Evolutionary conservation across 2,888 invertebrate species (phyloP), one percentile per base, ranked within the genome.

Genomic region (Mellilla xanthometata): DNA sequence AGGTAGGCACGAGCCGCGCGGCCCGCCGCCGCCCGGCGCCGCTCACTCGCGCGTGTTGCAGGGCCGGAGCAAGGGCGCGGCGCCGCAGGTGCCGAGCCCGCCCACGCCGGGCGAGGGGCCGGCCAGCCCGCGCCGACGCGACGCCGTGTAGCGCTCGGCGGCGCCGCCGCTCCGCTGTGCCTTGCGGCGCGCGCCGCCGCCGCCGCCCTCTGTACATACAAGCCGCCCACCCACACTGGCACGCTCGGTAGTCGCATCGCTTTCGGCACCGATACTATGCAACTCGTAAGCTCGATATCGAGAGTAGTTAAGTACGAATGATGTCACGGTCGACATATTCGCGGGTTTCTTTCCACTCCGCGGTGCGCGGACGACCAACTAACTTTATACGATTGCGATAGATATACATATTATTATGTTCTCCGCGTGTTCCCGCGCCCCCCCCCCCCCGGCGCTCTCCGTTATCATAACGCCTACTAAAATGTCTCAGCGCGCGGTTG

Each of bases 11-110:
- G n/a, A n/a, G n/a, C n/a, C n/a, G n/a, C n/a, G n/a, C n/a, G n/a
- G n/a, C n/a, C n/a, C n/a, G n/a, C n/a, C n/a, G n/a, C n/a, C n/a
- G n/a, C n/a, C n/a, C n/a, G n/a, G n/a, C n/a, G n/a, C n/a, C n/a
- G n/a, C n/a, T n/a, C n/a, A n/a, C n/a, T n/a, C n/a, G n/a, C n/a
- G 5, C 12, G 3, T 30, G 23, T 22, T 5, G 9, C 75, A 85
- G 85, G 85, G 77, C 19, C 73, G 84, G 27, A 80, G 84, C 54
- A 86, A 85, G 65, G 86, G 86, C 43, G 69, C 83, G 22, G 81
- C 81, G 39, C 81, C 81, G 30, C 72, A 68, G 45, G 82, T 69
- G 41, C 85, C 85, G 43, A 76, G 83, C 55, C 82, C 84, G 29
- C 68, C 76, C 24, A 62, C 75, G 56, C 77, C 76, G 33, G 52